Conservation (phyloP, 2,888 invertebrate species). For the Ophioninae sp. region DNA sequence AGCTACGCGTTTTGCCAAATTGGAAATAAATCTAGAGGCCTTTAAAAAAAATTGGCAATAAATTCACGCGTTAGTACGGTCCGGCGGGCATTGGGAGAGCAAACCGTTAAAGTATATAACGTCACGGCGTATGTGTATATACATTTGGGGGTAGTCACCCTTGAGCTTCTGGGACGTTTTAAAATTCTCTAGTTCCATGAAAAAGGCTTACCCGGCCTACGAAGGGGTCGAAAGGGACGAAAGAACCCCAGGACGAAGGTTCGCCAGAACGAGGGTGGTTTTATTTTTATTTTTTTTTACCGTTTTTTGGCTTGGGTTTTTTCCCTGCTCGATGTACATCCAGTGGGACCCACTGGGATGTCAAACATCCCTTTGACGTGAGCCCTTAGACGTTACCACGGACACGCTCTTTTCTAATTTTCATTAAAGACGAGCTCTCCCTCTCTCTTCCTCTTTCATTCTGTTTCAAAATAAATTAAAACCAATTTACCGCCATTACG, state of each 20-base stretch:
- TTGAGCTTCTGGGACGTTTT: constrained; percentile 68
- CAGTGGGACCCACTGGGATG: constrained; percentile 37
- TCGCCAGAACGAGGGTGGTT: constrained; percentile 60
- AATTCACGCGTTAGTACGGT: constrained; percentile 76
- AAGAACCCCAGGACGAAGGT: constrained; percentile 48
- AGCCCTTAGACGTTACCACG: constrained; percentile 39
- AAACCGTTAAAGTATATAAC: constrained; percentile 17
- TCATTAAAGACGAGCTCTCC: constrained; percentile 22
- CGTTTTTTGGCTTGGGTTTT: neutral
- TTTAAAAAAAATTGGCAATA: constrained; percentile 80
- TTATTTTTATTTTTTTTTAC: constrained; percentile 1
- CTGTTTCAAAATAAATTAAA: neutral
- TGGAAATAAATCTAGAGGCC: constrained; percentile 78
- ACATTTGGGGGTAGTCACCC: constrained; percentile 43
- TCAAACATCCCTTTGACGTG: constrained; percentile 23
- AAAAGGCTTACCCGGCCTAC: constrained; percentile 61
- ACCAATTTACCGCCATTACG: neutral
- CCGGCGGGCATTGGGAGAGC: constrained; percentile 70
- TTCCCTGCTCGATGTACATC: constrained; percentile 54
- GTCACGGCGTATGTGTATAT: neutral
- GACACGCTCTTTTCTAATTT: constrained; percentile 20
- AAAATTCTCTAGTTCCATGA: constrained; percentile 78
- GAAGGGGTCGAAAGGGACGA: constrained; percentile 2
- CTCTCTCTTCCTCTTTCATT: constrained; percentile 5
- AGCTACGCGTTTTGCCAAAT: constrained; percentile 66